Evolutionary conservation across 1,140 invertebrate species (phyloP).

Genomic region (Cherax quadricarinatus): DNA sequence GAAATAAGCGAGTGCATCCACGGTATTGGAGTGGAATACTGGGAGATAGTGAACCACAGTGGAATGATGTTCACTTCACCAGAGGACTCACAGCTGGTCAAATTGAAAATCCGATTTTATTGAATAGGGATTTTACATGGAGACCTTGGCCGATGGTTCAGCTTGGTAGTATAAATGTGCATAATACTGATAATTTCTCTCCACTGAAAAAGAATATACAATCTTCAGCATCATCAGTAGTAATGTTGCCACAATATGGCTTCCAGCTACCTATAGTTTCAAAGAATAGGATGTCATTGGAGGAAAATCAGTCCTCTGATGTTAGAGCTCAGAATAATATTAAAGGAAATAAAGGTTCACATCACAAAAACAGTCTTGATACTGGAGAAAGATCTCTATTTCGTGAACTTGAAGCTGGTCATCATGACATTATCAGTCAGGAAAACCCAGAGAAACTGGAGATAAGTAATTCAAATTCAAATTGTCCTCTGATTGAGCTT

Average conservation of each 20-base stretch:
- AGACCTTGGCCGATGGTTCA: neutral
- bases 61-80: neutral
- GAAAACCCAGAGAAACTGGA: neutral
- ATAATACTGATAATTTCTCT: neutral
- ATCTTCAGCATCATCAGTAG: neutral
- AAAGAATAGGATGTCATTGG: neutral
- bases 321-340: neutral
- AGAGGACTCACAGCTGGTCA: neutral
- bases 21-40: neutral
- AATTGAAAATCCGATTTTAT: neutral
- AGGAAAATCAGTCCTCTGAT: neutral
- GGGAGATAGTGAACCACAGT: neutral
- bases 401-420: neutral
- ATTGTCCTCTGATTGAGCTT: conserved; percentile 15
- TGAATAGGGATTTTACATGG: neutral
- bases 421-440: neutral
- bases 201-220: neutral
- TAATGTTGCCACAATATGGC: neutral
- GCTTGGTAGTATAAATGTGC: neutral
- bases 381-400: neutral
- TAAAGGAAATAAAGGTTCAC: neutral
- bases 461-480: neutral
- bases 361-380: neutral
- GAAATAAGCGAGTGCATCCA: neutral
- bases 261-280: neutral